A percentile compares a stretch with the other conserved stretches of the same genome.
phyloP scores from a whole-genome alignment of 2,113 vertebrate species.

The Cyanoramphus novaezelandiae region DNA sequence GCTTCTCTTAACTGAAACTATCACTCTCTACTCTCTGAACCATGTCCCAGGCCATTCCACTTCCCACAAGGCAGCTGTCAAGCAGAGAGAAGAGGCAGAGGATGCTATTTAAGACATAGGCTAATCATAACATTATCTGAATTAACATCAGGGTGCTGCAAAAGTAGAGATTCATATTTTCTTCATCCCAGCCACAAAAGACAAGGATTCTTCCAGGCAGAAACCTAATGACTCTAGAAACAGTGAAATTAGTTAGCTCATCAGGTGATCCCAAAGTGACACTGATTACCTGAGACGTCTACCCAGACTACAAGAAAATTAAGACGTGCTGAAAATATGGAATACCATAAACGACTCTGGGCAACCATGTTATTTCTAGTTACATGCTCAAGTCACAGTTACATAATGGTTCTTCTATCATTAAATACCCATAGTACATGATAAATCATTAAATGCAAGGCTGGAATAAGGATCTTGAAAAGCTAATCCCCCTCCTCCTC shows the following conservation, averaged over 20 bases:
- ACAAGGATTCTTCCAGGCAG: background rate
- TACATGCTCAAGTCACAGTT: background rate
- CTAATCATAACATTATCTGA: background rate
- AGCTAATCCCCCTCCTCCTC: background rate
- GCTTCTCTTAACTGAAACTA: background rate
- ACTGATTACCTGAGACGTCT: background rate
- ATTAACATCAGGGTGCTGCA: background rate
- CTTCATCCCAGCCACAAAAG: background rate
- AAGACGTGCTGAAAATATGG: background rate
- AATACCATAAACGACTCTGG: background rate
- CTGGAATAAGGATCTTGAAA: background rate
- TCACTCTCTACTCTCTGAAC: background rate
- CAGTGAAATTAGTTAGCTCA: background rate
- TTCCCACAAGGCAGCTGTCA: background rate
- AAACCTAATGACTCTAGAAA: background rate
- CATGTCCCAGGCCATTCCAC: background rate
- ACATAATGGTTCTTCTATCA: background rate
- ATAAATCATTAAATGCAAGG: background rate
- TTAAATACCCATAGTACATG: accelerated
- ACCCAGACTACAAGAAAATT: background rate
- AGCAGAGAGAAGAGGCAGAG: background rate
- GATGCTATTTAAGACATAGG: background rate
- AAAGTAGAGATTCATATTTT: background rate
- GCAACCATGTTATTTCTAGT: background rate
- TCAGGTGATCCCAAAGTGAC: background rate